These are phyloP conservation scores for Agraylea sexmaculata DNA, from an alignment of 1,140 invertebrate species.

Conservation along the genomic window DNA sequence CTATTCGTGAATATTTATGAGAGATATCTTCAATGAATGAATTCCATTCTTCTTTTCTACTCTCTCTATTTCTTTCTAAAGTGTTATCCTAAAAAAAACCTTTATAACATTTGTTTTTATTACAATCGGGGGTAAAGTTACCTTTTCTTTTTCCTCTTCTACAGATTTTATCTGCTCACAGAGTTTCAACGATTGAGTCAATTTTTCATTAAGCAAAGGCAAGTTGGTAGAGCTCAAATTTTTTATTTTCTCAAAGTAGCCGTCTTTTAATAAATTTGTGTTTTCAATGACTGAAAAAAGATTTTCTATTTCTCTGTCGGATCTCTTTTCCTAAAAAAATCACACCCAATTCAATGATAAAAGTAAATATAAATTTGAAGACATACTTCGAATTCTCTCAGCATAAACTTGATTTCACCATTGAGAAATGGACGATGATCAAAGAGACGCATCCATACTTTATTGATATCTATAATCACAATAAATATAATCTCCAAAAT, in stretches of 20 bases:
- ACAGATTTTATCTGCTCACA: conserved; percentile 43
- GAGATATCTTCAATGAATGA: conserved; percentile 66
- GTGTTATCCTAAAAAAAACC: conserved; percentile 15
- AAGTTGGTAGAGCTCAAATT: conserved; percentile 47
- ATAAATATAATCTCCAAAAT: too few species aligned
- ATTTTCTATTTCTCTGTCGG: conserved; percentile 65
- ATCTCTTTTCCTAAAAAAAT: conserved; percentile 52
- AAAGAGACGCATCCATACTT: conserved; percentile 72
- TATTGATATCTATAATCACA: conserved; percentile 55
- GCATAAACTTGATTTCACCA: conserved; percentile 71
- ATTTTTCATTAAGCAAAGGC: conserved; percentile 50
- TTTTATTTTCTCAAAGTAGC: conserved; percentile 50
- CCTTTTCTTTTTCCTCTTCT: conserved; percentile 39
- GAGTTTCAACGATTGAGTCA: conserved; percentile 53
- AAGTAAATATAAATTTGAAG: conserved; percentile 10
- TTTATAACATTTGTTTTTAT: background rate
- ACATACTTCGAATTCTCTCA: conserved; percentile 70
- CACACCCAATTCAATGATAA: conserved; percentile 8
- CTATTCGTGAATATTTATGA: conserved; percentile 57
- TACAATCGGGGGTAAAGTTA: conserved; percentile 22
- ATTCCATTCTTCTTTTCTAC: conserved; percentile 54
- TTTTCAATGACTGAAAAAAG: conserved; percentile 66
- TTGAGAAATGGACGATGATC: conserved; percentile 72
- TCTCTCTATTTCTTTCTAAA: conserved; percentile 43
- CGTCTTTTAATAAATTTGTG: conserved; percentile 63